A percentile compares a stretch with the other conserved stretches of the same genome.
Evolutionary conservation across 2,888 invertebrate genomes (phyloP).

Genomic region (Pseudococcus viburni): DNA sequence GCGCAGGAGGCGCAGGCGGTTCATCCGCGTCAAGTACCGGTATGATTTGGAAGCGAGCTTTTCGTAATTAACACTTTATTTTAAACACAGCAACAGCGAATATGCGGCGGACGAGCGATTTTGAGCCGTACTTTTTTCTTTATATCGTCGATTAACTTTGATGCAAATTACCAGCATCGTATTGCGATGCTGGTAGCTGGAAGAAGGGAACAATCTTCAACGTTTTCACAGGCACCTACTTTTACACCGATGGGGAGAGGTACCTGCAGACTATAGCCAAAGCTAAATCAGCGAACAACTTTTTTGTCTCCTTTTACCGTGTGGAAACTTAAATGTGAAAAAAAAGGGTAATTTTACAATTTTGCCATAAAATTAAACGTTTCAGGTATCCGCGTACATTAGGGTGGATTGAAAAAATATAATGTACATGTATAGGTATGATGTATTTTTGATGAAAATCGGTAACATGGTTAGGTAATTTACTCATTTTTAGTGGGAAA

Average conservation of each 20-base stretch:
- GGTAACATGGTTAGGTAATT: no score
- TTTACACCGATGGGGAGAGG: background rate
- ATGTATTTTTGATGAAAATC: no score
- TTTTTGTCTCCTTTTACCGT: background rate
- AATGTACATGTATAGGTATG: no score
- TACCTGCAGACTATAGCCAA: background rate
- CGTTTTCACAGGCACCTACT: background rate
- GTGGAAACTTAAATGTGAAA: background rate
- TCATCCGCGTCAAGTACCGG: background rate
- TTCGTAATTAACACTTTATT: slow-evolving; percentile 17
- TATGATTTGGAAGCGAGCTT: background rate
- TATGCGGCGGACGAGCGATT: background rate
- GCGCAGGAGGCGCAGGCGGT: background rate
- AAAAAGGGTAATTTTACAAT: background rate
- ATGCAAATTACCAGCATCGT: slow-evolving; percentile 23
- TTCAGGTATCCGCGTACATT: no score
- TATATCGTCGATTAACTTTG: slow-evolving; percentile 12
- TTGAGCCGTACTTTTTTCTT: slow-evolving; percentile 2
- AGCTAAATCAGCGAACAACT: background rate
- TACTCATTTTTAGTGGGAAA: no score
- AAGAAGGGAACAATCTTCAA: background rate
- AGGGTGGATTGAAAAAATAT: no score
- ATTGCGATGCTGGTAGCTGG: slow-evolving; percentile 1
- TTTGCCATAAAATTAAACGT: background rate
- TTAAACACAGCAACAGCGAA: background rate